Base-by-base conservation (phyloP, 2,113 vertebrate species). In the Myodes glareolus region DNA sequence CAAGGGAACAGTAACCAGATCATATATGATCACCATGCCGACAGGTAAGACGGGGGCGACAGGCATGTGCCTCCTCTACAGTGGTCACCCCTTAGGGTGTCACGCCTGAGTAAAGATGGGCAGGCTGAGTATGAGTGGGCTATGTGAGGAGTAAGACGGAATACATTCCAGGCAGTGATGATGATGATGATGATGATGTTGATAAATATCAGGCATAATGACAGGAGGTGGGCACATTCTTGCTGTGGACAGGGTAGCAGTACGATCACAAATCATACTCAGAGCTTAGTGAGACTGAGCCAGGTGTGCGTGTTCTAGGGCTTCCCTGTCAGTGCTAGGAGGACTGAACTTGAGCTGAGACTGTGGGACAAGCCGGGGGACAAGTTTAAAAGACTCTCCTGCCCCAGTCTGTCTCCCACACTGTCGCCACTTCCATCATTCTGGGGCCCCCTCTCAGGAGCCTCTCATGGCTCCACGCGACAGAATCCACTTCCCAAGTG, bases 11-110 rank as follows among this genome's bases (percentile, higher is more conserved):
- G 33, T 19, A 36, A 70, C 86, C 81, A 89, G 68, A 42, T 12
- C n/a, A 52, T 2, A 52, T 2, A 14, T 8, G 29, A 82, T 21
- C 1, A 2, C 75, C 27, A 13, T 3, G 0, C 2, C 8, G 27
- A 58, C 47, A n/a, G 68, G 67, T 17, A 3, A 8, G 33, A 65
- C 23, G 47, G 27, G 76, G 27, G 73, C 4, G 13, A 3, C 0
- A 1, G 7, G 75, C 29, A 1, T 1, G 21, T n/a, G 39, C 17
- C 73, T 39, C 68, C 7, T 8, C 68, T 6, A 3, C 1, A 0
- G 42, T 12, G 73, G 36, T n/a, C 33, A 39, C 61, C 73, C 11
- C 63, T 0, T 10, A 85, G 11, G 17, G 19, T 16, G 6, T n/a
- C n/a, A n/a, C n/a, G n/a, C n/a, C 55, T 45, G 45, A 45, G 45